phyloP scores from a whole-genome alignment of 2,888 invertebrate genomes.

The Clepsis dumicolana region DNA sequence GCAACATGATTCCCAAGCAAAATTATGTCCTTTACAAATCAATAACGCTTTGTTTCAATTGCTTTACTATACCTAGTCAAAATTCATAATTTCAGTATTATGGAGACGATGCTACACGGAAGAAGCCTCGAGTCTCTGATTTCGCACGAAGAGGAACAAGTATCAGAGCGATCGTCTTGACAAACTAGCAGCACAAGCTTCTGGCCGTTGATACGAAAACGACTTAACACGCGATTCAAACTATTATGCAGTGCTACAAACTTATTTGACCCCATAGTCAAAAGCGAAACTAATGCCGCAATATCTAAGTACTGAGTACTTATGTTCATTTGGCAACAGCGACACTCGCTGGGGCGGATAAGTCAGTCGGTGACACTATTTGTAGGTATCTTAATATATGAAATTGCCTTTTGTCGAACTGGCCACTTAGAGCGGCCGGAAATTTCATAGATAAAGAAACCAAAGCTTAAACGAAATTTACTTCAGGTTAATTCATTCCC shows the following conservation, averaged over 20 bases:
- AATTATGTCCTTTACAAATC: too few relatives aligned
- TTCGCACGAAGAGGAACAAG: slow-evolving; percentile 53
- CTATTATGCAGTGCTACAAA: not conserved
- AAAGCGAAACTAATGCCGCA: not conserved
- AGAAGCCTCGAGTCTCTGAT: slow-evolving; percentile 58
- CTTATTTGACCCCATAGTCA: not conserved
- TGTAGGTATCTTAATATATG: not conserved
- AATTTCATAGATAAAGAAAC: not conserved
- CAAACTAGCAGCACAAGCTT: not conserved
- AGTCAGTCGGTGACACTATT: not conserved
- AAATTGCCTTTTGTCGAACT: not conserved
- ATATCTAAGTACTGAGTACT: not conserved
- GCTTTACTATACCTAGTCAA: not conserved
- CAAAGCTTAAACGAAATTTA: not conserved
- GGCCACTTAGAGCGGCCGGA: not conserved
- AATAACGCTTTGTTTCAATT: too few relatives aligned
- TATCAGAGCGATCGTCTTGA: slow-evolving; percentile 44
- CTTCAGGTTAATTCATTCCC: not conserved
- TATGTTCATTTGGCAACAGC: not conserved
- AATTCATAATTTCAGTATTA: slow-evolving; percentile 54
- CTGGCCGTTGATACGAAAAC: not conserved
- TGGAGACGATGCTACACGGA: slow-evolving; percentile 67
- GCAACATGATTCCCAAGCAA: too few relatives aligned
- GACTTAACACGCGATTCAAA: not conserved
- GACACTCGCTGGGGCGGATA: not conserved